Base-by-base conservation (phyloP, 2,888 invertebrate species). In the Stenchaetothrips biformis region DNA sequence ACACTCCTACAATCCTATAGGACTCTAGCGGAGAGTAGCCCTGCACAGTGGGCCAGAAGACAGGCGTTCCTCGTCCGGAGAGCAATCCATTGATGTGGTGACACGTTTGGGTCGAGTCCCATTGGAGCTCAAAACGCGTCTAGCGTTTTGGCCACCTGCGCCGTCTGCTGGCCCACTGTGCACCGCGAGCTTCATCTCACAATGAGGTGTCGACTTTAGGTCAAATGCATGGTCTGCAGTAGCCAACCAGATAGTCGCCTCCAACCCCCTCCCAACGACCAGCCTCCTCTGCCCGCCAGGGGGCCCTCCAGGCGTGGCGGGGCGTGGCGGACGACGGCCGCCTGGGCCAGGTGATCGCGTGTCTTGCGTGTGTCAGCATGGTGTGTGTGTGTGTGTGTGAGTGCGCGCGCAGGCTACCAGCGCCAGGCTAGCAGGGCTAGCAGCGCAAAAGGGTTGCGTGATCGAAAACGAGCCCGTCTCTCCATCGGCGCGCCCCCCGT, bases 321-420 rank as follows among this genome's bases (percentile, higher is more conserved):
- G 37, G 37, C 37, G 37, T 1, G 37, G 37, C 37, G 53, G 53
- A 18, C 59, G 59, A 21, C 67, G 67, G 25, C 67, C 21, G 21
- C 25, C 67, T 9, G 11, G 25, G 21, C 21, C 67, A 74, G 67
- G 67, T 74, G 67, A 74, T 74, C 67, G 67, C 67, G 67, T 74
- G 67, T 74, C 67, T 74, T 74, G 67, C 67, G 67, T 21, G 67
- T 21, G 21, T 74, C 67, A 21, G 37, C 4, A 37, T 37, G 37
- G 37, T 37, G 53, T 13, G 53, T 4, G 53, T 53, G 53, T 53
- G 53, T 11, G 53, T 1, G 53, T 11, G 67, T 21, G 62, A 62
- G 62, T n/a, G 62, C 8, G 62, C 21, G 62, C 21, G 21, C 18
- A 7, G 25, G 25, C 21, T 7, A 13, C 18, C 16, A 53, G 53